Conservation (phyloP, 2,113 vertebrate species). For the Amblyopsis rosae region DNA sequence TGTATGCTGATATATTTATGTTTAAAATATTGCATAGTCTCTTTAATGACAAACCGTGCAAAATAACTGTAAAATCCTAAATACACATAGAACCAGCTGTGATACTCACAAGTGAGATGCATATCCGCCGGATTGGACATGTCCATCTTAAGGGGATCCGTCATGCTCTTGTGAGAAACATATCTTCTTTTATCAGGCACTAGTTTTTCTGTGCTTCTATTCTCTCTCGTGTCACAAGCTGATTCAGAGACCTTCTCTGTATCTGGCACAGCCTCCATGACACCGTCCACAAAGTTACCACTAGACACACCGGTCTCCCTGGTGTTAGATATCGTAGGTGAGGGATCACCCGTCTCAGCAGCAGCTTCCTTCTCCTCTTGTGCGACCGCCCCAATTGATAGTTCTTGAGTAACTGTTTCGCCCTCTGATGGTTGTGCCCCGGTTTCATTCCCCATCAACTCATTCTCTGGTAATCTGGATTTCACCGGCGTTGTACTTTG, state of each 20-base stretch:
- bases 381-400: not conserved
- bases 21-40: too few species aligned
- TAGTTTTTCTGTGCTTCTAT: conserved; percentile 38
- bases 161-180: conserved; percentile 70
- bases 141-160: conserved; percentile 77
- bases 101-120: conserved; percentile 76
- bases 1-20: too few species aligned
- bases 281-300: not conserved
- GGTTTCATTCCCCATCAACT: not conserved
- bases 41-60: too few species aligned
- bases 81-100: not conserved
- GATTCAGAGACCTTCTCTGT: not conserved
- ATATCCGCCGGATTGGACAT: conserved; percentile 61
- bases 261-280: not conserved
- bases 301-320: too few species aligned
- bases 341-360: conserved; percentile 5
- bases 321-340: too few species aligned
- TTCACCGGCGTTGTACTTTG: too few species aligned
- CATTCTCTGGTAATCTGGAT: too few species aligned
- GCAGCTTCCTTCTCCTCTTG: not conserved
- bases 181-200: conserved; percentile 50
- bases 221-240: conserved; percentile 11
- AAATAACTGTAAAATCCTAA: too few species aligned
- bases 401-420: conserved; percentile 7
- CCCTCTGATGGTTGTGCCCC: conserved; percentile 5